Conservation (phyloP, 1,140 invertebrate species). For the Oreohelix idahoensis region DNA sequence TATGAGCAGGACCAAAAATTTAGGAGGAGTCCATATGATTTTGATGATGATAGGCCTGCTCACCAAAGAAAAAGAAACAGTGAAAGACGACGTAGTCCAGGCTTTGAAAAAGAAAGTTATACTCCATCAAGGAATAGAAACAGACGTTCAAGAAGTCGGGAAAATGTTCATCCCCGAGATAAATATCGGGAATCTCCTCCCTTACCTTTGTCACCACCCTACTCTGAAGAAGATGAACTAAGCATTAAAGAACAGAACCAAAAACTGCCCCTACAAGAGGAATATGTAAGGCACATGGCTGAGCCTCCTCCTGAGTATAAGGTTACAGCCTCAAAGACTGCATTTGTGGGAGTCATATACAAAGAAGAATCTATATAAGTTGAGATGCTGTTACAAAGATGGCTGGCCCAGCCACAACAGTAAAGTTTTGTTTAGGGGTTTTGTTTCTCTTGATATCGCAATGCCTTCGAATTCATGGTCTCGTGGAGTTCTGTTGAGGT, state of each 20-base stretch:
- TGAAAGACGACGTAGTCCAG: background rate
- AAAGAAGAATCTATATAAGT: background rate
- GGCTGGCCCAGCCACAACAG: too few relatives aligned
- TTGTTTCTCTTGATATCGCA: too few relatives aligned
- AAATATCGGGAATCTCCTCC: background rate
- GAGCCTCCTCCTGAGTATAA: constrained; percentile 18
- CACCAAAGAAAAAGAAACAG: background rate
- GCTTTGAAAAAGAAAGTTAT: background rate
- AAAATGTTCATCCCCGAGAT: background rate
- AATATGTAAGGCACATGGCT: background rate
- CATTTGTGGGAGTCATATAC: background rate
- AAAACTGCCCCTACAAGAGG: background rate
- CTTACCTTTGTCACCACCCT: constrained; percentile 2
- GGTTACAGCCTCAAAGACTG: background rate
- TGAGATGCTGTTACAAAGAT: too few relatives aligned
- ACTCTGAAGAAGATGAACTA: background rate
- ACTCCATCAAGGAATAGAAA: background rate
- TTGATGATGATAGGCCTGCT: background rate
- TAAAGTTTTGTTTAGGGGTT: too few relatives aligned
- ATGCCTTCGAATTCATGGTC: too few relatives aligned
- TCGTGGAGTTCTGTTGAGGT: too few relatives aligned
- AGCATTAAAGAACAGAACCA: background rate
- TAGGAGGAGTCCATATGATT: background rate
- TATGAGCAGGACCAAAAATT: background rate
- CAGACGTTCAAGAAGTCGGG: constrained; percentile 1